Conservation (phyloP, 2,888 invertebrate genomes). For the Xanthia icteritia region DNA sequence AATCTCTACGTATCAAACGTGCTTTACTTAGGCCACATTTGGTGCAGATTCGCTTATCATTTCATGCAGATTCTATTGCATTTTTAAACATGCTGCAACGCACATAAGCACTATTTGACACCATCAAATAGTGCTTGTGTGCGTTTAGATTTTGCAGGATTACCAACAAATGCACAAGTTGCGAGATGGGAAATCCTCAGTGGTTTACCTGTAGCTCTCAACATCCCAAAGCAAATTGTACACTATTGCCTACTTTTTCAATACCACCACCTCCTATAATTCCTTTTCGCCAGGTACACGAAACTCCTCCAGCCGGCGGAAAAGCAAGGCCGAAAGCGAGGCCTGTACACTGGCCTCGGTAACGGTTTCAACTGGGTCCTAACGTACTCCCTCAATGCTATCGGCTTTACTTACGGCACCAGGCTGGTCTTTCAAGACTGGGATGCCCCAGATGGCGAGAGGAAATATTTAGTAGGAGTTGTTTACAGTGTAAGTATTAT, state of each 20-base stretch:
- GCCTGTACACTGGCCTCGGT: conserved; percentile 92
- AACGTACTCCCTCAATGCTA: conserved; percentile 93
- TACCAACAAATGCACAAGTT: not conserved
- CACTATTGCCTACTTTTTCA: not conserved
- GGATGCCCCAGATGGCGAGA: conserved; percentile 88
- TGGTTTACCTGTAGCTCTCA: no score
- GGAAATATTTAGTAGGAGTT: conserved; percentile 92
- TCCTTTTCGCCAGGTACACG: conserved; percentile 82
- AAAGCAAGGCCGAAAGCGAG: conserved; percentile 91
- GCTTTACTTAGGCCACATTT: not conserved
- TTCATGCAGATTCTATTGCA: not conserved
- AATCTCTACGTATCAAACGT: not conserved
- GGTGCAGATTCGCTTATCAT: not conserved
- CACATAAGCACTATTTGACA: no score
- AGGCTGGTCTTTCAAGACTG: conserved; percentile 92
- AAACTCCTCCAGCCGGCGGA: conserved; percentile 91
- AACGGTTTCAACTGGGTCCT: conserved; percentile 94
- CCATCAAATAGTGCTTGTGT: no score
- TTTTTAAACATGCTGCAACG: not conserved
- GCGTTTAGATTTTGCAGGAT: not conserved
- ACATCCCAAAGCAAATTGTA: not conserved
- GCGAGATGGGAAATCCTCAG: not conserved
- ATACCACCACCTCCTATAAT: not conserved
- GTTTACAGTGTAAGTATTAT: conserved; percentile 91
- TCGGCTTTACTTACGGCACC: conserved; percentile 95